A percentile compares a stretch with the other conserved stretches of the same genome.
Conservation (phyloP, 2,888 invertebrate genomes). For the Apeira syringaria region DNA sequence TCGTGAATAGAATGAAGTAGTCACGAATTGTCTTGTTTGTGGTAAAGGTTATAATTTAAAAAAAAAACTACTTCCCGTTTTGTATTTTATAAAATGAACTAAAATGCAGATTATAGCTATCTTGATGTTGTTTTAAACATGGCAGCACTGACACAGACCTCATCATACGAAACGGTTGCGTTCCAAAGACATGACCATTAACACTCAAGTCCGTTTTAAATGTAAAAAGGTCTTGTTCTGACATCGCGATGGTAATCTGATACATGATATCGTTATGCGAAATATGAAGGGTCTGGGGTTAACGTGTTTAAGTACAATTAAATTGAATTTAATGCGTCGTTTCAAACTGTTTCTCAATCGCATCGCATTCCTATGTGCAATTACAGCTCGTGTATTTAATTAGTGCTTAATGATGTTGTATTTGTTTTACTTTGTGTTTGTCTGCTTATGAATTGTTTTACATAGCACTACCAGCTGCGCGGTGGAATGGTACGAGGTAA, state of each 20-base stretch:
- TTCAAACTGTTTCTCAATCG: slow-evolving; percentile 18
- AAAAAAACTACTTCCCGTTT: no score
- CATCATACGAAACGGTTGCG: not conserved
- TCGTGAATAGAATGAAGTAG: no score
- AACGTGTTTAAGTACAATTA: slow-evolving; percentile 35
- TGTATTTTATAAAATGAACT: no score
- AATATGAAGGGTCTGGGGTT: slow-evolving; percentile 34
- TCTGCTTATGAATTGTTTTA: no score
- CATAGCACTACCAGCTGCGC: no score
- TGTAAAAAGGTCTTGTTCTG: slow-evolving; percentile 7
- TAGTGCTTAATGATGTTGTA: slow-evolving; percentile 10
- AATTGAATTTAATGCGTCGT: slow-evolving; percentile 29
- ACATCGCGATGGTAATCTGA: slow-evolving; percentile 30
- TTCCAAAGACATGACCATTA: slow-evolving; percentile 12
- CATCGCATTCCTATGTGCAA: slow-evolving; percentile 12
- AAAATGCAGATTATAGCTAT: no score
- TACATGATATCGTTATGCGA: slow-evolving; percentile 37
- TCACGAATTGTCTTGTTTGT: no score
- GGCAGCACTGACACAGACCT: not conserved
- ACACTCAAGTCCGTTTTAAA: slow-evolving; percentile 11
- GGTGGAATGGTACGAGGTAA: no score
- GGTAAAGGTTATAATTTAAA: no score
- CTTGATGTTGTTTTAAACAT: not conserved
- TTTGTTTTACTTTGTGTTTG: not conserved
- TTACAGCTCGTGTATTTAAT: slow-evolving; percentile 15